A percentile compares a stretch with the other conserved stretches of the same genome.
phyloP scores from a whole-genome alignment of 2,888 invertebrate genomes.

The Zele albiditarsus region DNA sequence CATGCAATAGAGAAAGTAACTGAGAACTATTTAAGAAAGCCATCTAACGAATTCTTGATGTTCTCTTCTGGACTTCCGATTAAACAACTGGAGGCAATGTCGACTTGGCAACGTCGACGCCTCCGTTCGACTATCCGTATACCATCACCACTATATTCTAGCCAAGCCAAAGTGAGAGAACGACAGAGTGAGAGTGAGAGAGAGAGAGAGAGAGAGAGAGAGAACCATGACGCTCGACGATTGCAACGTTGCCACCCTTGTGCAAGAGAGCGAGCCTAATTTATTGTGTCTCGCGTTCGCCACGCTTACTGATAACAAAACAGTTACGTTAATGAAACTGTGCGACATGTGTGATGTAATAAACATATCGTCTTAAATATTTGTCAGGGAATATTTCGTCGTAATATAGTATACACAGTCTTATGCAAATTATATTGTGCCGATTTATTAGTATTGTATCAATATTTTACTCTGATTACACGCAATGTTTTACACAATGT shows the following conservation, averaged over 20 bases:
- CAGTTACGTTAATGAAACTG: conserved; percentile 6
- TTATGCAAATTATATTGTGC: too few relatives aligned
- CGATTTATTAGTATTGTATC: too few relatives aligned
- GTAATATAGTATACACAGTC: too few relatives aligned
- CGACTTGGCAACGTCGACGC: conserved; percentile 54
- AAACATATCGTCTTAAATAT: conserved; percentile 14
- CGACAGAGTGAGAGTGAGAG: neutral
- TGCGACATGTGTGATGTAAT: neutral
- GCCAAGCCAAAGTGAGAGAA: conserved; percentile 2
- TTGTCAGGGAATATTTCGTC: neutral
- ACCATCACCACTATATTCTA: conserved; percentile 50
- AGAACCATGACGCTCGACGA: conserved; percentile 13
- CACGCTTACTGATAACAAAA: neutral
- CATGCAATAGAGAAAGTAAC: neutral
- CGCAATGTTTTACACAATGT: too few relatives aligned
- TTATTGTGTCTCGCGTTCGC: conserved; percentile 38
- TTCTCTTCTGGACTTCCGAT: conserved; percentile 36
- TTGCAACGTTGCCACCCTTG: conserved; percentile 29
- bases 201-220: neutral
- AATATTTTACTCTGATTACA: too few relatives aligned
- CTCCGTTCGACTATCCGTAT: conserved; percentile 47
- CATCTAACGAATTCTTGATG: conserved; percentile 16
- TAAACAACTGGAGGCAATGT: conserved; percentile 46
- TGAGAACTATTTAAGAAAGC: neutral
- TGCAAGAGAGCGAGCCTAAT: conserved; percentile 45